Base-by-base conservation (phyloP, 2,797 vertebrate species). In the Pangasius macronema region DNA sequence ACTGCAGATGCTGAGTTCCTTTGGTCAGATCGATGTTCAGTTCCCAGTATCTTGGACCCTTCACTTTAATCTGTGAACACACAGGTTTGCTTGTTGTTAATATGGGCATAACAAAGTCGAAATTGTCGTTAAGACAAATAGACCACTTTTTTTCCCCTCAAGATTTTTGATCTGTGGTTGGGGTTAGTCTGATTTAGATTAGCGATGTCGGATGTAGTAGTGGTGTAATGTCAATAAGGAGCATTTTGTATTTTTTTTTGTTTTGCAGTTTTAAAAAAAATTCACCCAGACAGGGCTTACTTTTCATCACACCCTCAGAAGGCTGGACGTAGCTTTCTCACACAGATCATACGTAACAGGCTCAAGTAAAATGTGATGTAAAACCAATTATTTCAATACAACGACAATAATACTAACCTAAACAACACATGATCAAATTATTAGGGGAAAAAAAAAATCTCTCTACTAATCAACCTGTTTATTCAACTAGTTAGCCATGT, bases 1-100 rank as follows among this genome's bases (percentile, higher is more conserved):
- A 99, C 98, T 97, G 96, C 27, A 99, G 94, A 92, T 98, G 97
- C 67, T 97, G 96, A 0, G 95, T 96, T 93, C 98, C 98, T 93
- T 97, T 99, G 93, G 95, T 97, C 90, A 99, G 94, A 91, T 99
- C 98, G 57, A 99, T 96, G 3, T 97, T 93, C 63, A 99, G 95
- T 88, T 99, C 98, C 99, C 99, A 99, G 93, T 99, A 99, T 27
- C 98, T 95, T 1, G 98, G 99, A 2, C 98, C 98, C 94, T 99
- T 99, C 79, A 99, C 97, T 93, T 96, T 97, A 88, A 99, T 97
- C 98, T 99, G 93, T 61, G 91, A 30, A 87, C 33, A 86, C 13
- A 36, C 2, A 46, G 14, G 18, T 55, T 51, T 36, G 76, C 42
- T 5, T 53, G 30, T 42, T 81, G 39, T 42, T 61, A 61, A 42